A percentile compares a stretch with the other conserved stretches of the same genome.
phyloP scores from a whole-genome alignment of 2,888 invertebrate species.

The Polymixis lichenea region DNA sequence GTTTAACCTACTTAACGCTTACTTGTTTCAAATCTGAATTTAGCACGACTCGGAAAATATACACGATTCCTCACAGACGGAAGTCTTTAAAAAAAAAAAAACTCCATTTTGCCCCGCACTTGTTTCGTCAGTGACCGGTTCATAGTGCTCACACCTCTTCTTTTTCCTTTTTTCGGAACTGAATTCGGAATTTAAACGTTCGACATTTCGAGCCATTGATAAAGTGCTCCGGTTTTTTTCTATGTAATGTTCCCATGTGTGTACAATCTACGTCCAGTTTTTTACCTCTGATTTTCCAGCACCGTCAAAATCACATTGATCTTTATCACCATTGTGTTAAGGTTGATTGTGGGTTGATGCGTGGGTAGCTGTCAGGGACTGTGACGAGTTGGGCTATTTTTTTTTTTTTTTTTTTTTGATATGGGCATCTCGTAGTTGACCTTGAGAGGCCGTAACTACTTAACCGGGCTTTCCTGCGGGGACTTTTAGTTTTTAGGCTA shows the following conservation, averaged over 20 bases:
- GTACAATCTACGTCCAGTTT: neutral
- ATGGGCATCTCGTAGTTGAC: too few species aligned
- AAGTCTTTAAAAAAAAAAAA: neutral
- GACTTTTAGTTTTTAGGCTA: too few species aligned
- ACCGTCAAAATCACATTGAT: neutral
- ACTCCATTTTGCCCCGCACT: neutral
- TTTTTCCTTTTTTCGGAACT: conserved; percentile 9
- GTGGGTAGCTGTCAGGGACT: neutral
- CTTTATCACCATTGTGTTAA: neutral
- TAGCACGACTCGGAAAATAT: neutral
- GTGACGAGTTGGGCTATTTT: neutral
- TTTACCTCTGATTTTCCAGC: neutral
- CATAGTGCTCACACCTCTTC: neutral
- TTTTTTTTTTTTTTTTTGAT: too few species aligned
- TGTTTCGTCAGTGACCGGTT: neutral
- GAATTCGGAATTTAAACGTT: conserved; percentile 9
- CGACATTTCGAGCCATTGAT: neutral
- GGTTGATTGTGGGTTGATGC: neutral
- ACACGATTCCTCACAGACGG: neutral
- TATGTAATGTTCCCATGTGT: neutral
- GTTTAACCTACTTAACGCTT: neutral
- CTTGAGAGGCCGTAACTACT: too few species aligned
- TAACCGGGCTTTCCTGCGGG: too few species aligned
- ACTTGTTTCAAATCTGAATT: neutral
- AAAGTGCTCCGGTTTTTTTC: neutral